Evolutionary conservation across 30 jellyfish, hydroid and myxozoan species (phyloP), one percentile per base, ranked within the genome.

Genomic region (Turritopsis rubra): DNA sequence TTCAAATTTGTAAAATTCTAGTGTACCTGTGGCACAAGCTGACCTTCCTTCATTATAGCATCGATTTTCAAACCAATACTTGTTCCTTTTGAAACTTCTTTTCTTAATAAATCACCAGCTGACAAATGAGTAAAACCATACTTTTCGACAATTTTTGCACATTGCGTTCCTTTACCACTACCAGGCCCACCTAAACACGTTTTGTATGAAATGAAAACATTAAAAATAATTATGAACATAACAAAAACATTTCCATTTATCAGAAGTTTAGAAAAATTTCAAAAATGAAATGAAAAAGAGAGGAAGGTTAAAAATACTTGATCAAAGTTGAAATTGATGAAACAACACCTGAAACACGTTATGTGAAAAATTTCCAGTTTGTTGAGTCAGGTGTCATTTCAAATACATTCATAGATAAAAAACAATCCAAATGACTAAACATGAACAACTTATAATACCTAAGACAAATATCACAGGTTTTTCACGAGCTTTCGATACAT

Each of bases 121-220:
- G 98, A 93, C 26, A 93, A 60, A 82, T 93, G 98, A 52, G 72
- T 84, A 68, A 54, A 88, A 0, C 91, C 96, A 84, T 81, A 88
- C 16, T 85, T 83, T 60, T 85, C 91, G 18, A 52, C 93, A 28
- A 93, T 65, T 71, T 82, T 93, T 81, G 90, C 94, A 73, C 98
- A 93, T 54, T 93, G 98, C 18, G 98, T 93, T n/a, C 98, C 98
- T 74, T 93, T 93, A 21, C 98, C 98, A 82, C 91, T 78, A 21
- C 98, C 98, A 65, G 98, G 98, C 4, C 98, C 98, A 85, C 98
- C 98, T 93, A 28, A 13, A 41, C n/a, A n/a, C n/a, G n/a, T n/a
- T n/a, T n/a, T n/a, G n/a, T n/a, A n/a, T n/a, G n/a, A n/a, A n/a
- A n/a, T n/a, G n/a, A n/a, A n/a, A n/a, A n/a, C n/a, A n/a, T n/a